Percentiles rank a stretch among this genome's conserved stretches.
Evolutionary conservation across 2,888 invertebrate species (phyloP).

Genomic region (Trachelus iudaicus): DNA sequence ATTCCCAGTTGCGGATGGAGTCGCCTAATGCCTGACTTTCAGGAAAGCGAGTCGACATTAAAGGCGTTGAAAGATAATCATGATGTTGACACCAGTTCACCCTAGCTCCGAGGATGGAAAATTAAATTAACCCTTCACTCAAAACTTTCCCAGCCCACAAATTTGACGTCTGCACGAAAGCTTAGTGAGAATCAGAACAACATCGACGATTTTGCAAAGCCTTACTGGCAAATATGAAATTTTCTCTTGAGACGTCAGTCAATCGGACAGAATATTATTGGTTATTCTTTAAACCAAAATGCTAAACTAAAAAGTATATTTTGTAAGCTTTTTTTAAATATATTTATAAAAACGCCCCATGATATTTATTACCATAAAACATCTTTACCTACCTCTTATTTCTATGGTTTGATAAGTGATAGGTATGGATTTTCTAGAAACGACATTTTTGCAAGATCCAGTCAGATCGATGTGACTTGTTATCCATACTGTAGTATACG

Average conservation of each 20-base stretch:
- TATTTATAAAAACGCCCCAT: background rate
- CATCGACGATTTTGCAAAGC: too few species aligned
- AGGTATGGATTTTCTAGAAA: background rate
- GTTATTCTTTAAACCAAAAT: background rate
- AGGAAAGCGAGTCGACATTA: constrained; percentile 38
- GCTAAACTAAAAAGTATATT: background rate
- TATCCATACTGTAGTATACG: background rate
- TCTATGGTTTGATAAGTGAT: background rate
- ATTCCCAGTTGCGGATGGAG: background rate
- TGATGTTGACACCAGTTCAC: constrained; percentile 2
- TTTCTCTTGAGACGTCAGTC: background rate
- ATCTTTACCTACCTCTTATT: background rate
- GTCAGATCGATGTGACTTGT: background rate
- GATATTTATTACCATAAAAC: background rate
- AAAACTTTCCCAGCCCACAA: background rate
- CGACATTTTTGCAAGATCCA: background rate
- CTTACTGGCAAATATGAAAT: too few species aligned
- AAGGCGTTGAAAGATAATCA: constrained; percentile 20
- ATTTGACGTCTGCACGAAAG: background rate
- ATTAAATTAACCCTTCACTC: background rate
- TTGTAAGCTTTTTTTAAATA: background rate
- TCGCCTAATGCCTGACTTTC: background rate
- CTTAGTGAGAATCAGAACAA: background rate
- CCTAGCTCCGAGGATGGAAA: background rate
- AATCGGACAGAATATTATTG: background rate